Conservation (phyloP, 2,888 invertebrate species). For the Endotricha flammealis region DNA sequence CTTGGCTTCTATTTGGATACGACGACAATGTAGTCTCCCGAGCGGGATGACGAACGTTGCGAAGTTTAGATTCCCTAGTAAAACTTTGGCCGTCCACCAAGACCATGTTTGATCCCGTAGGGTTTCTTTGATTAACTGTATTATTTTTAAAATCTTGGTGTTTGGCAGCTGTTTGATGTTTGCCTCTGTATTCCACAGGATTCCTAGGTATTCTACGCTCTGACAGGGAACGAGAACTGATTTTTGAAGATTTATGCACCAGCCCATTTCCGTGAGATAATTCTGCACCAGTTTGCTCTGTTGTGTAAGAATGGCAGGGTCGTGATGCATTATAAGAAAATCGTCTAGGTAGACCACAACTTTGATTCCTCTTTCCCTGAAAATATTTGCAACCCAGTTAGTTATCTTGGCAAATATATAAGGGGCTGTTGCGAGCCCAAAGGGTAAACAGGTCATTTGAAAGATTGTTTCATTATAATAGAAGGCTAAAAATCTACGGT, state of each 20-base stretch:
- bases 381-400: conserved; percentile 7
- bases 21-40: conserved; percentile 15
- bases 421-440: conserved; percentile 11
- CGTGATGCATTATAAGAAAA: conserved; percentile 8
- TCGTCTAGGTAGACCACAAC: conserved; percentile 14
- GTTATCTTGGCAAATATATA: conserved; percentile 9
- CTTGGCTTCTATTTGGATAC: conserved; percentile 16
- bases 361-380: conserved; percentile 9
- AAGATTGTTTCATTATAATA: not conserved
- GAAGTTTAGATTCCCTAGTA: conserved; percentile 14
- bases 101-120: conserved; percentile 6
- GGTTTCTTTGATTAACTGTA: not conserved
- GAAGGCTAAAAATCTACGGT: not conserved
- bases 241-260: conserved; percentile 18
- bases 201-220: conserved; percentile 15
- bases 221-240: conserved; percentile 9
- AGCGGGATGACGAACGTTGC: conserved; percentile 9
- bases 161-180: conserved; percentile 14
- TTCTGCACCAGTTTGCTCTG: conserved; percentile 9
- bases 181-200: conserved; percentile 15
- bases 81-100: conserved; percentile 12
- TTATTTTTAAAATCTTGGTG: conserved; percentile 4
- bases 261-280: conserved; percentile 15
- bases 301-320: conserved; percentile 8
- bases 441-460: conserved; percentile 12